A percentile compares a stretch with the other conserved stretches of the same genome.
Evolutionary conservation across 2,797 vertebrate species (phyloP).

Genomic region (Sparus aurata): DNA sequence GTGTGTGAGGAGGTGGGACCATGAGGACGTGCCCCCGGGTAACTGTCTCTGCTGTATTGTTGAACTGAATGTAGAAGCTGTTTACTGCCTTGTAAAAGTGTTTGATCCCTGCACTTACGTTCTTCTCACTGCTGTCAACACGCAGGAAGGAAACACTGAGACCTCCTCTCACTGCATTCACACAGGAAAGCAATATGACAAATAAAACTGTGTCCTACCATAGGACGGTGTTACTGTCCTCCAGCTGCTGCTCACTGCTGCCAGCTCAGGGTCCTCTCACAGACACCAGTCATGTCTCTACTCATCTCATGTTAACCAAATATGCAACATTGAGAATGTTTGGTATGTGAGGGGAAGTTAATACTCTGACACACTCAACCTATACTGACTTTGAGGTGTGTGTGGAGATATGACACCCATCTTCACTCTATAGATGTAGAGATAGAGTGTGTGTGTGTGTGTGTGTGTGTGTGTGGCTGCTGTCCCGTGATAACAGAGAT

Average conservation of each 20-base stretch:
- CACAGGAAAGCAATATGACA: slow-evolving; percentile 52
- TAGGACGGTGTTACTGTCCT: too few species aligned
- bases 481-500: slow-evolving; percentile 65
- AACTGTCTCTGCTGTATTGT: slow-evolving; percentile 55
- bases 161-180: slow-evolving; percentile 3
- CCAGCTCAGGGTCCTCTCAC: too few species aligned
- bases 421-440: neutral
- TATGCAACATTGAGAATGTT: too few species aligned
- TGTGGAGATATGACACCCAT: neutral
- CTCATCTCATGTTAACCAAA: too few species aligned
- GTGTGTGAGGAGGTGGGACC: neutral
- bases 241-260: too few species aligned
- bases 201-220: too few species aligned
- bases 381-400: neutral
- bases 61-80: slow-evolving; percentile 42
- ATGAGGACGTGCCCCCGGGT: neutral
- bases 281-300: too few species aligned
- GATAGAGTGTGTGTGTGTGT: slow-evolving; percentile 5
- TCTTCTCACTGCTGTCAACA: slow-evolving; percentile 49
- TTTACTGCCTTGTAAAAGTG: slow-evolving; percentile 65
- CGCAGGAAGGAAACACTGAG: slow-evolving; percentile 52
- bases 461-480: slow-evolving; percentile 37
- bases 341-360: too few species aligned
- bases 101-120: slow-evolving; percentile 69
- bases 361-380: too few species aligned